These are phyloP conservation scores for Hypsibius dujardini DNA, from an alignment of 1,140 invertebrate genomes.

Conservation along the genomic window DNA sequence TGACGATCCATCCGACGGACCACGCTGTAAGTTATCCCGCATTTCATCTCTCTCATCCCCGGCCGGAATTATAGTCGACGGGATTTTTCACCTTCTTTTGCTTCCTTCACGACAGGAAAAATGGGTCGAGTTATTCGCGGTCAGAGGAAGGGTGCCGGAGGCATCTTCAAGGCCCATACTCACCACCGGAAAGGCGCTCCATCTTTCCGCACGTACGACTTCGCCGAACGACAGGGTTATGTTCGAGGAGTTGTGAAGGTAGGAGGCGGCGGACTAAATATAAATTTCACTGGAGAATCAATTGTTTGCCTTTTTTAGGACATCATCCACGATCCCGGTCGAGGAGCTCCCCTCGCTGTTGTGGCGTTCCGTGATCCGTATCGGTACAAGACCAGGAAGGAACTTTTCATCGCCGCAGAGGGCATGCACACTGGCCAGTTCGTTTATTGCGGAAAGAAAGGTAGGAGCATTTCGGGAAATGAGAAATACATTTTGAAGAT, in stretches of 20 bases:
- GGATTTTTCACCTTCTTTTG: too few species aligned
- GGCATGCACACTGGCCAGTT: conserved; percentile 99
- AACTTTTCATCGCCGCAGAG: conserved; percentile 91
- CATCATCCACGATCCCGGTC: conserved; percentile 95
- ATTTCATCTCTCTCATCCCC: too few species aligned
- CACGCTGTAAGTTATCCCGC: too few species aligned
- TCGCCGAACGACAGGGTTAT: conserved; percentile 90
- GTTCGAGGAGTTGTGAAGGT: conserved; percentile 89
- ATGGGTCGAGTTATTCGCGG: conserved; percentile 99
- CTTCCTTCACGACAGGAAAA: conserved; percentile 21
- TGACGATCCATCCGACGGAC: too few species aligned
- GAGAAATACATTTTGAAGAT: too few species aligned
- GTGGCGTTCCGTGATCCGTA: conserved; percentile 97
- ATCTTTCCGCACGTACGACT: conserved; percentile 84
- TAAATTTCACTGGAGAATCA: not conserved
- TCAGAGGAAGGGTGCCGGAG: conserved; percentile 95
- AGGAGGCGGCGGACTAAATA: conserved; percentile 19
- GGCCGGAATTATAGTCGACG: too few species aligned
- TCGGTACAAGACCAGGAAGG: conserved; percentile 84
- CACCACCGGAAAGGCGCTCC: conserved; percentile 95
- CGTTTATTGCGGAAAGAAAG: conserved; percentile 96
- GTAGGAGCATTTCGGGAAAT: conserved; percentile 37
- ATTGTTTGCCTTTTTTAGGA: conserved; percentile 44
- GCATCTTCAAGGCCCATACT: conserved; percentile 89
- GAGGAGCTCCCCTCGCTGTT: conserved; percentile 87